phyloP scores from a whole-genome alignment of 2,113 vertebrate species.

The Malurus elegans region DNA sequence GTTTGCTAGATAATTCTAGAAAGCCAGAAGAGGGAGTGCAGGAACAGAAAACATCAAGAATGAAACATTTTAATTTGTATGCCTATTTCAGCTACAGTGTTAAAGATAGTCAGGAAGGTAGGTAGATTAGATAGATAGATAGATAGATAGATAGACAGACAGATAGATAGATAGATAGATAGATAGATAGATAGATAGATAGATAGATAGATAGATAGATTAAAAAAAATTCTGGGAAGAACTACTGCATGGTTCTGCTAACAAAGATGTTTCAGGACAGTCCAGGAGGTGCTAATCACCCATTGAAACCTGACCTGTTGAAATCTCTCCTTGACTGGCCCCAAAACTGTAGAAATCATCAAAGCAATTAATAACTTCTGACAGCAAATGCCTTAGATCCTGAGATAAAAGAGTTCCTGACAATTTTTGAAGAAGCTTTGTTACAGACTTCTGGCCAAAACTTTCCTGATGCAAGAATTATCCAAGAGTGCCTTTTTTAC shows the following conservation, averaged over 20 bases:
- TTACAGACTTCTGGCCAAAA: background rate
- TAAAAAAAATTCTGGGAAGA: background rate
- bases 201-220: background rate
- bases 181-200: background rate
- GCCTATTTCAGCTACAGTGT: background rate
- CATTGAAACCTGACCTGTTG: background rate
- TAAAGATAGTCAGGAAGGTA: background rate
- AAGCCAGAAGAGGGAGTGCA: conserved; percentile 53
- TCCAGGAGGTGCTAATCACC: background rate
- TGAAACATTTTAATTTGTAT: background rate
- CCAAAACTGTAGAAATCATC: background rate
- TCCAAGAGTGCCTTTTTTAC: background rate
- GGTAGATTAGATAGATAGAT: too few relatives aligned
- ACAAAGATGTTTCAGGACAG: background rate
- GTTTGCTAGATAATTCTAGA: conserved; percentile 4
- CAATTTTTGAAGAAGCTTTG: background rate
- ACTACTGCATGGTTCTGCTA: background rate
- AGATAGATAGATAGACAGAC: background rate
- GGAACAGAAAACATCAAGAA: conserved; percentile 20
- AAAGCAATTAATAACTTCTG: background rate
- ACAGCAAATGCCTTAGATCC: background rate
- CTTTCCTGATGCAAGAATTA: background rate
- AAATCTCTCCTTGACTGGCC: background rate
- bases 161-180: background rate
- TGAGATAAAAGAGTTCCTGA: background rate